Percentiles rank a stretch among this genome's conserved stretches.
phyloP scores from a whole-genome alignment of 1,140 invertebrate genomes.

The Fopius arisanus region DNA sequence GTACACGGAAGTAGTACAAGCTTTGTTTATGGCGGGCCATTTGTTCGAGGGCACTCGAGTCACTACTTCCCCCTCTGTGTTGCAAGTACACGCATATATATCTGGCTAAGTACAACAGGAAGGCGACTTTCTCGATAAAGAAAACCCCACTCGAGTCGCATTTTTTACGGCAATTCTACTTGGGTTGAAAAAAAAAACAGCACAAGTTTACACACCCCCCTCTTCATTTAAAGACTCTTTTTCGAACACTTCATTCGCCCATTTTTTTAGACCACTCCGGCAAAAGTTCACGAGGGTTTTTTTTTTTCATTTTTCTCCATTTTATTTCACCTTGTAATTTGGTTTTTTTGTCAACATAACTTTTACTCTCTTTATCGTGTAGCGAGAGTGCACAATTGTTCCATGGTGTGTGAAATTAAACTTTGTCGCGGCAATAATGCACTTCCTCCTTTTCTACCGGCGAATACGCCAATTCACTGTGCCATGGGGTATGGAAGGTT shows the following conservation, averaged over 20 bases:
- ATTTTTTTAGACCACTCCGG: not conserved
- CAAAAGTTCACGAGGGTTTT: not conserved
- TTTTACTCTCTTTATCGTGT: not conserved
- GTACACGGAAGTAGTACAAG: conserved; percentile 29
- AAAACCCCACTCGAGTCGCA: not conserved
- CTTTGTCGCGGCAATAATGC: not conserved
- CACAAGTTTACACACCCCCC: not conserved
- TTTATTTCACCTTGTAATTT: not conserved
- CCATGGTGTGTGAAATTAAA: not conserved
- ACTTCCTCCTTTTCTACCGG: not conserved
- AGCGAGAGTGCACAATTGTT: not conserved
- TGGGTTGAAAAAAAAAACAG: not conserved
- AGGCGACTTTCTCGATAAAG: conserved; percentile 5
- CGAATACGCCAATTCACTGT: not conserved
- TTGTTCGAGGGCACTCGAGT: conserved; percentile 31
- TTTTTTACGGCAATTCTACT: not conserved
- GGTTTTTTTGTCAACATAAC: conserved; percentile 1
- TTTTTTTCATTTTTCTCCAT: not conserved
- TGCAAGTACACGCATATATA: not conserved
- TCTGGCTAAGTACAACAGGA: conserved; percentile 8
- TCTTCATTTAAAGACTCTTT: not conserved
- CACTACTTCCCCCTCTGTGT: not conserved
- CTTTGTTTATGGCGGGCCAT: conserved; percentile 35
- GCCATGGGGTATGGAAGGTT: not conserved
- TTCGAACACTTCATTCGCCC: not conserved